Evolutionary conservation across 2,797 vertebrate species (phyloP).

Genomic region (Periparus ater): DNA sequence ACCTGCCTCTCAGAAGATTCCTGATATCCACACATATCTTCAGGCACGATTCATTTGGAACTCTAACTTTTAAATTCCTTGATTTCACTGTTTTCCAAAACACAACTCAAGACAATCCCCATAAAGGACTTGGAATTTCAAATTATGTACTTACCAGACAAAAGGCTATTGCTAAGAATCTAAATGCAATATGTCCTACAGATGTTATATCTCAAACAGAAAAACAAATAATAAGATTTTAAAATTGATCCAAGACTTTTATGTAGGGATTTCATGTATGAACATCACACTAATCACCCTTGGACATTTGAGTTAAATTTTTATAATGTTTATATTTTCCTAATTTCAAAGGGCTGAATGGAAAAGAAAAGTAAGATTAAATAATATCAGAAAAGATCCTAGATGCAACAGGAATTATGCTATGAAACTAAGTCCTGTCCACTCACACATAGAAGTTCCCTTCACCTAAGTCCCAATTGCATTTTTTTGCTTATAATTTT

Average conservation of each 20-base stretch:
- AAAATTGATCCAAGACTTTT: not conserved
- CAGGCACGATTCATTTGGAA: not conserved
- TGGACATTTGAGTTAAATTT: not conserved
- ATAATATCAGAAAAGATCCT: not conserved
- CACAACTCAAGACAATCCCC: not conserved
- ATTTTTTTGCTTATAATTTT: not conserved
- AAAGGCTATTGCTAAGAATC: not conserved
- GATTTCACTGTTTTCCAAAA: not conserved
- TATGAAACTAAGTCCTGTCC: not conserved
- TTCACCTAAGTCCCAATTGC: not conserved
- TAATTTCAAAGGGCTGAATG: not conserved
- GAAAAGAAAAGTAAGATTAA: not conserved
- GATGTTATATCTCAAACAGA: not conserved
- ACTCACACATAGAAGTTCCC: not conserved
- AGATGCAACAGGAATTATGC: not conserved
- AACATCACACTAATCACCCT: not conserved
- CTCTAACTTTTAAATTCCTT: not conserved
- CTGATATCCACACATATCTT: not conserved
- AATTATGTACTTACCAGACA: not conserved
- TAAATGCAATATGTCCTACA: not conserved
- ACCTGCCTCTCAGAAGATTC: not conserved
- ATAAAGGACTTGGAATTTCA: not conserved
- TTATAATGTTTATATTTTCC: not conserved
- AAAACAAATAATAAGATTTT: not conserved
- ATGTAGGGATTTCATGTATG: accelerated